These are phyloP conservation scores for Andrena fulva DNA, from an alignment of 2,888 invertebrate genomes.

Conservation along the genomic window DNA sequence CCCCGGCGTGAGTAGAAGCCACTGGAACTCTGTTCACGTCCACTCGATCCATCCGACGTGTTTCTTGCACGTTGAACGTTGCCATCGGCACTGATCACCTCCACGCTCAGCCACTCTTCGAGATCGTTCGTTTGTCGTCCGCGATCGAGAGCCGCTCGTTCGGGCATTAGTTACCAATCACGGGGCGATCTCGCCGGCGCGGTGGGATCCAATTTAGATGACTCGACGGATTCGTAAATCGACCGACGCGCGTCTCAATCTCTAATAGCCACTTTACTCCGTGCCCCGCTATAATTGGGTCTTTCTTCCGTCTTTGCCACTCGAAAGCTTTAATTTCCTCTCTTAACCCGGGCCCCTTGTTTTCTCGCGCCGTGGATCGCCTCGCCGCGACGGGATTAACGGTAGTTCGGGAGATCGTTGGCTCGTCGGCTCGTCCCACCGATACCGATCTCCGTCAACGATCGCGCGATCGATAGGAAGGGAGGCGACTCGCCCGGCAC, in stretches of 20 bases:
- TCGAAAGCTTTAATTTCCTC: conserved; percentile 43
- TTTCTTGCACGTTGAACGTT: neutral
- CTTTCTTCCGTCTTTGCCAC: conserved; percentile 50
- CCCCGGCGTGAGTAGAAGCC: conserved; percentile 8
- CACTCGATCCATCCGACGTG: neutral
- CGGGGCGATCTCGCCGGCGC: conserved; percentile 18
- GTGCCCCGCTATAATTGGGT: conserved; percentile 73
- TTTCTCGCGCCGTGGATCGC: conserved; percentile 48
- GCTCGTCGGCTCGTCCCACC: conserved; percentile 67
- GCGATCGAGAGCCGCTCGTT: neutral
- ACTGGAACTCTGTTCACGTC: neutral
- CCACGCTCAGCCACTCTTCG: neutral
- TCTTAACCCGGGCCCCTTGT: conserved; percentile 22
- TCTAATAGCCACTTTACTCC: conserved; percentile 71
- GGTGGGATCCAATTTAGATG: conserved; percentile 65
- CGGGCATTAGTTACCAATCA: conserved; percentile 31
- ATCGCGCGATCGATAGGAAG: conserved; percentile 53
- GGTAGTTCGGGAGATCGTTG: conserved; percentile 74
- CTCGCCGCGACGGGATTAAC: conserved; percentile 67
- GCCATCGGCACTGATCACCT: neutral
- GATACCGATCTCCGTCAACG: conserved; percentile 68
- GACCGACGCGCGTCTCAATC: conserved; percentile 65
- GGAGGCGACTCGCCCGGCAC: conserved; percentile 20
- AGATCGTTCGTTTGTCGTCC: neutral
- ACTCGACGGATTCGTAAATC: conserved; percentile 69